Conservation (phyloP, 2,113 vertebrate species). For the Gymnarchus niloticus region DNA sequence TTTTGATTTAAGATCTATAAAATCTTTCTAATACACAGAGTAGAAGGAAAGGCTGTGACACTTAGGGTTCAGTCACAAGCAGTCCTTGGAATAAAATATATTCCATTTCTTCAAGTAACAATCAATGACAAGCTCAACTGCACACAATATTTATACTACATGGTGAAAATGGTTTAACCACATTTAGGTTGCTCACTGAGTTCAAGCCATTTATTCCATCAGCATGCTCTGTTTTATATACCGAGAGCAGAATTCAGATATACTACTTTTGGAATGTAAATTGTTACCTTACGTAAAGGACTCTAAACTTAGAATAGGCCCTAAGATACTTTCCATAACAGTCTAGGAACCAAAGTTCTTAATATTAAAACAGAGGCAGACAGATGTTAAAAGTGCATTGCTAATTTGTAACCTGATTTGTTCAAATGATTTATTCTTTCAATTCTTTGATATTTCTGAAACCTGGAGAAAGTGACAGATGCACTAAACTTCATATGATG, state of each 20-base stretch:
- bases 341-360: constrained; percentile 17
- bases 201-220: neutral
- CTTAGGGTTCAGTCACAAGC: constrained; percentile 88
- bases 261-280: constrained; percentile 26
- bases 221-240: constrained; percentile 10
- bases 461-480: neutral
- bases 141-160: constrained; percentile 8
- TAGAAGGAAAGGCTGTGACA: constrained; percentile 87
- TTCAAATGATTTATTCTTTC: neutral
- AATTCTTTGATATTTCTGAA: constrained; percentile 13
- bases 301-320: constrained; percentile 17
- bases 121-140: constrained; percentile 11
- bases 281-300: constrained; percentile 27
- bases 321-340: constrained; percentile 25
- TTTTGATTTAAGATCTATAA: constrained; percentile 3
- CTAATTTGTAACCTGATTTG: constrained; percentile 7
- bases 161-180: neutral
- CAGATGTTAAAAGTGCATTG: constrained; percentile 13
- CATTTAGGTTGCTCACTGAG: neutral
- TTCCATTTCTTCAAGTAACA: constrained; percentile 15
- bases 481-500: neutral
- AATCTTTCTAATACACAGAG: constrained; percentile 65
- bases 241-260: constrained; percentile 19
- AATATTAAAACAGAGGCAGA: constrained; percentile 19
- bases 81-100: constrained; percentile 61